Conservation (phyloP, 92 coral and sea anemone genomes). For the Diadumene lineata region DNA sequence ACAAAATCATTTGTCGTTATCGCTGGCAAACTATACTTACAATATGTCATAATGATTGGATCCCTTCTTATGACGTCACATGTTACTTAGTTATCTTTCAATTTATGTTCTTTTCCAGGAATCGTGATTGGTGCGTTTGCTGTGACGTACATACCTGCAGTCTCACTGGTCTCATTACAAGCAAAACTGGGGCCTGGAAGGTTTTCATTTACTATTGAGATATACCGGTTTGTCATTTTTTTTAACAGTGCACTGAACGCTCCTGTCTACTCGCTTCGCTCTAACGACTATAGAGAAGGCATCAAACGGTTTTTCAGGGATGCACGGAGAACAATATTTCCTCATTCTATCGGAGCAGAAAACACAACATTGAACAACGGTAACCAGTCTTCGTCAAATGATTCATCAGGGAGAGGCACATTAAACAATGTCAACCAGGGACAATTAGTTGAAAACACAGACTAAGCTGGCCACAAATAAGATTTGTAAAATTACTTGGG, state of each 20-base stretch:
- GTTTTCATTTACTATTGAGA: slow-evolving; percentile 26
- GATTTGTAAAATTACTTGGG: too few species aligned
- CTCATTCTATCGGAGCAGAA: not conserved
- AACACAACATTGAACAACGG: too few species aligned
- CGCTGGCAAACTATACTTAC: too few species aligned
- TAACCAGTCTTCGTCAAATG: too few species aligned
- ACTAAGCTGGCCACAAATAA: too few species aligned
- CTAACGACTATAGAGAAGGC: slow-evolving; percentile 30
- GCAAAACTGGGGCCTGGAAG: slow-evolving; percentile 25
- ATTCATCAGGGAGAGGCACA: too few species aligned
- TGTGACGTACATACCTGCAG: slow-evolving; percentile 42
- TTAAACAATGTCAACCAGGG: too few species aligned
- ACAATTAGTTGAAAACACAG: too few species aligned
- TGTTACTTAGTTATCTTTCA: not conserved
- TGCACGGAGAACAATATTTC: not conserved
- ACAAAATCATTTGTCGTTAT: too few species aligned
- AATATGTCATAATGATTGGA: not conserved
- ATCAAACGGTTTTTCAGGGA: slow-evolving; percentile 11
- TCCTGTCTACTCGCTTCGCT: slow-evolving; percentile 50
- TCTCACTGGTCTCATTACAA: slow-evolving; percentile 19
- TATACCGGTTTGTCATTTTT: slow-evolving; percentile 3
- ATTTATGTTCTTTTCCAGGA: slow-evolving; percentile 20
- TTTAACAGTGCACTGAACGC: slow-evolving; percentile 55
- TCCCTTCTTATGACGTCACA: not conserved
- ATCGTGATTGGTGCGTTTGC: slow-evolving; percentile 52